Evolutionary conservation across 2,888 invertebrate genomes (phyloP).

Genomic region (Tinea trinotella): DNA sequence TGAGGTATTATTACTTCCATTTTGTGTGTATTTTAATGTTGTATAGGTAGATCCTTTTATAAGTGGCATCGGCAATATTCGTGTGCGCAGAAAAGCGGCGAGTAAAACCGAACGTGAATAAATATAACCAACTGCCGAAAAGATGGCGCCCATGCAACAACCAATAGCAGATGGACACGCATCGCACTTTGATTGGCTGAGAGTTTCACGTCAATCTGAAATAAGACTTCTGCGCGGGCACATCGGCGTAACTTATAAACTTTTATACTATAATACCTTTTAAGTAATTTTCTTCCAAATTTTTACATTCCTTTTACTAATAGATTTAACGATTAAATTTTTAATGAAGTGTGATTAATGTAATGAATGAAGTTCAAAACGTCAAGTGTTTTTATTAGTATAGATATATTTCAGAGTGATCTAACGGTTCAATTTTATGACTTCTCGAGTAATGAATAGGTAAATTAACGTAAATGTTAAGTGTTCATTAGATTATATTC

Average conservation of each 20-base stretch:
- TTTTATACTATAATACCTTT: background rate
- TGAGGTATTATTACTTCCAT: background rate
- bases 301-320: conserved; percentile 7
- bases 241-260: too few relatives aligned
- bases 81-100: too few relatives aligned
- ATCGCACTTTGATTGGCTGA: too few relatives aligned
- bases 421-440: conserved; percentile 58
- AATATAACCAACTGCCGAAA: too few relatives aligned
- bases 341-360: conserved; percentile 51
- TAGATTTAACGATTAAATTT: conserved; percentile 29
- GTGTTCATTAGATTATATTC: conserved; percentile 58
- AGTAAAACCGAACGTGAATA: too few relatives aligned
- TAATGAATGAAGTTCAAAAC: conserved; percentile 58
- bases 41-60: background rate
- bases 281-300: conserved; percentile 5
- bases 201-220: too few relatives aligned
- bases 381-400: conserved; percentile 46
- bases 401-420: conserved; percentile 37
- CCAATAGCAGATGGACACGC: too few relatives aligned
- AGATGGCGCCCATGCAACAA: too few relatives aligned
- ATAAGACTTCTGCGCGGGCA: too few relatives aligned
- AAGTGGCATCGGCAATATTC: too few relatives aligned
- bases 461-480: conserved; percentile 42
- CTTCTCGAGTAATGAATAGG: conserved; percentile 39
- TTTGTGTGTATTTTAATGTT: background rate